Base-by-base conservation (phyloP, 2,888 invertebrate genomes). In the Drosophila differens region DNA sequence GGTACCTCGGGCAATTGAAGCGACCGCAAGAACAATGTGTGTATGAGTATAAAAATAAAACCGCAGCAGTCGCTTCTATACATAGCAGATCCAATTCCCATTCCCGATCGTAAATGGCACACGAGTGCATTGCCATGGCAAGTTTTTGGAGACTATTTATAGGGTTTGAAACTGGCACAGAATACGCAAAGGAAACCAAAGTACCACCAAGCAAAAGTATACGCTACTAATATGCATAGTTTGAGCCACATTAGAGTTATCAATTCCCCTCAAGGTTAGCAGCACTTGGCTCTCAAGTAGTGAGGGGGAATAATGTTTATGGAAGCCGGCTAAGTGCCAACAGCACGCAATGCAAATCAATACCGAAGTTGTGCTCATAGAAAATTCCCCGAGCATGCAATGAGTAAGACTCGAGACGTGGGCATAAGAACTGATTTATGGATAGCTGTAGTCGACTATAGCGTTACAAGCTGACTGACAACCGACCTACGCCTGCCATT, bases 341-440 rank as follows among this genome's bases (percentile, higher is more conserved):
- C 60, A 44, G 52, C 90, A 85, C 90, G 85, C 85, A 89, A 89
- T 67, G 72, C 62, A 77, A 84, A 89, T 87, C 85, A 89, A 85
- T 87, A 89, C 39, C 32, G 55, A 60, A 52, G 28, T 57, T 47
- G n/a, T 16, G 41, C 35, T 41, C 41, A 28, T 39, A 47, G 30
- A 39, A 39, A 67, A 32, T 59, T 41, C 52, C 44, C 35, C 63
- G 60, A 66, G 44, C 70, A 65, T 49, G 49, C 58, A 57, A 80
- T 74, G 74, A 64, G 52, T 65, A 79, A 68, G 68, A 47, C 51
- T 51, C 16, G 19, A n/a, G 41, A 47, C 39, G 71, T 76, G 76
- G 76, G 63, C 67, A 44, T 39, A 61, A 37, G 58, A 58, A 57
- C 76, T 71, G 67, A 80, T 67, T 80, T 80, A 80, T 67, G 67